Evolutionary conservation across 2,888 invertebrate species (phyloP), one percentile per base, ranked within the genome.

Genomic region (Nomada ferruginata): DNA sequence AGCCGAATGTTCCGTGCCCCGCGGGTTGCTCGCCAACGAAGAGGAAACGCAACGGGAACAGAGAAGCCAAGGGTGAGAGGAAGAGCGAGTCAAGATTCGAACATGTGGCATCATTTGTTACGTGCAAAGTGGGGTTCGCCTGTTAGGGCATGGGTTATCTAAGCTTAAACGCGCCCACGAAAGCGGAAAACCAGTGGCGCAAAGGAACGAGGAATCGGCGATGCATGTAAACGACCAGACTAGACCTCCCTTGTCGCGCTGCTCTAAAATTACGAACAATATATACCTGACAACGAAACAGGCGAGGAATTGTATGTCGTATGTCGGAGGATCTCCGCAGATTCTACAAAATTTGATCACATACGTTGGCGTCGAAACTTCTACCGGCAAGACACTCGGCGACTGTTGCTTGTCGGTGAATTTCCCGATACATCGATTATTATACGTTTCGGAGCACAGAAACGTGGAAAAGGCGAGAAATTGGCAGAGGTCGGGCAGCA

Each of bases 101-200:
- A 92, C 93, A 93, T 93, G 93, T 93, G 93, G 93, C 93, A 90
- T 93, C 93, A 92, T 93, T 93, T 93, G 92, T 93, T 92, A 93
- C 90, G 89, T 89, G 85, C 87, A 79, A 89, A 86, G 64, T 87
- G 83, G 90, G 89, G 86, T 88, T 82, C 81, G 84, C 77, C 76
- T 50, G 72, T 77, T 66, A 69, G 74, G 64, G 64, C 76, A 78
- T 71, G 82, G 82, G 82, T 89, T 89, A 89, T 87, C 88, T 85
- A 86, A 89, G 83, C 80, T 80, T 83, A 88, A 89, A 86, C 84
- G 88, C 83, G 79, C 79, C 87, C 85, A 85, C 85, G 79, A 79
- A 85, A 72, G 82, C 82, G 83, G 77, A 87, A 84, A 88, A 80
- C 79, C 85, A 79, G 78, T 83, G 81, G 82, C 84, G 82, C 84